A percentile compares a stretch with the other conserved stretches of the same genome.
Evolutionary conservation across 2,113 vertebrate species (phyloP).

Genomic region (Micromys minutus): DNA sequence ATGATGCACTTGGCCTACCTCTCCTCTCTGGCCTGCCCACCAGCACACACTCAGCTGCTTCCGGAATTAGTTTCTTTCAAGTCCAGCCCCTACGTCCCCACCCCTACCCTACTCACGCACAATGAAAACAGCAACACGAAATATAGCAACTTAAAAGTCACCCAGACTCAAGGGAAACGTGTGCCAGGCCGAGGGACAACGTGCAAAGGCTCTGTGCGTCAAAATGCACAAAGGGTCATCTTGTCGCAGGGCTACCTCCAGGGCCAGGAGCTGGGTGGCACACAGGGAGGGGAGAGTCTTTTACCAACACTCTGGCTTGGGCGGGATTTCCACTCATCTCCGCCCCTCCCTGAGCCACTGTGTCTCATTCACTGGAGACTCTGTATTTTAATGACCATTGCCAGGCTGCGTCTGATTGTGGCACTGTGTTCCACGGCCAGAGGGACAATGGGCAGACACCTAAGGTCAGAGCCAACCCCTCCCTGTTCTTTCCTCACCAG

Average conservation of each 20-base stretch:
- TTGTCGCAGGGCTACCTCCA: not conserved
- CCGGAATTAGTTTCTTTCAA: accelerated
- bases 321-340: not conserved
- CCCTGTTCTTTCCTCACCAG: not conserved
- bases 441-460: not conserved
- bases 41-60: too few relatives aligned
- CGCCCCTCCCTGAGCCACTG: not conserved
- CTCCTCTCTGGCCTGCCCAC: not conserved
- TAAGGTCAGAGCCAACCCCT: not conserved
- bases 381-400: not conserved
- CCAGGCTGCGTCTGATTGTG: not conserved
- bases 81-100: accelerated
- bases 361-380: not conserved
- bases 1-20: accelerated
- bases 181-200: accelerated
- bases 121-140: not conserved
- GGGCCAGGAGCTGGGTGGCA: not conserved
- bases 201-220: accelerated
- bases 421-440: accelerated
- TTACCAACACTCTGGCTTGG: not conserved
- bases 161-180: not conserved
- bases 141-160: not conserved
- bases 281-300: not conserved
- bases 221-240: accelerated
- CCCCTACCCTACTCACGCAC: accelerated